A percentile compares a stretch with the other conserved stretches of the same genome.
Conservation (phyloP, 2,797 vertebrate species). For the Balearica regulorum region DNA sequence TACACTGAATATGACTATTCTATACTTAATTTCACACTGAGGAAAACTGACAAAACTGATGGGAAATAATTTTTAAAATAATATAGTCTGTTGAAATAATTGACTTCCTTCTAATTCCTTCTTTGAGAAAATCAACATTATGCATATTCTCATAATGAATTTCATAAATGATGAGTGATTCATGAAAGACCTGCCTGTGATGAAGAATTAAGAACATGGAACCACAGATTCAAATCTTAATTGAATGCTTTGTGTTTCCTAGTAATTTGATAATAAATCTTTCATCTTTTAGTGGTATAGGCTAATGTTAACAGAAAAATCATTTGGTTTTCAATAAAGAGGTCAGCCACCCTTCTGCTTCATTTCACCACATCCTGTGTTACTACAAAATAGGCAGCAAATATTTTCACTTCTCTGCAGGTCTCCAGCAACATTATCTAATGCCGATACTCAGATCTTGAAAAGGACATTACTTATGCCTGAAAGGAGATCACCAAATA, state of each 20-base stretch:
- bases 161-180: slow-evolving; percentile 48
- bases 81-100: slow-evolving; percentile 31
- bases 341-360: neutral
- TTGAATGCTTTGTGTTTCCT: slow-evolving; percentile 53
- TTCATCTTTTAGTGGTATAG: slow-evolving; percentile 36
- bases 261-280: slow-evolving; percentile 59
- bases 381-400: slow-evolving; percentile 6
- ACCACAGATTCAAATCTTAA: slow-evolving; percentile 45
- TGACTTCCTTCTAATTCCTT: slow-evolving; percentile 43
- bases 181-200: slow-evolving; percentile 8
- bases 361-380: neutral
- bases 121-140: slow-evolving; percentile 41
- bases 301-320: slow-evolving; percentile 48
- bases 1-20: neutral
- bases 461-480: neutral
- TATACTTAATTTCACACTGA: neutral
- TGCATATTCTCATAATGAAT: neutral
- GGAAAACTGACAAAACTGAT: neutral
- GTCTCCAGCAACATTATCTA: neutral
- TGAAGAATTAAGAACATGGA: slow-evolving; percentile 49
- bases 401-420: slow-evolving; percentile 3
- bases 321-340: slow-evolving; percentile 44
- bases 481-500: neutral
- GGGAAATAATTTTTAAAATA: neutral
- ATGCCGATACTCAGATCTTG: neutral